Conservation (phyloP, 1,140 invertebrate species). For the Hycleus phaleratus region DNA sequence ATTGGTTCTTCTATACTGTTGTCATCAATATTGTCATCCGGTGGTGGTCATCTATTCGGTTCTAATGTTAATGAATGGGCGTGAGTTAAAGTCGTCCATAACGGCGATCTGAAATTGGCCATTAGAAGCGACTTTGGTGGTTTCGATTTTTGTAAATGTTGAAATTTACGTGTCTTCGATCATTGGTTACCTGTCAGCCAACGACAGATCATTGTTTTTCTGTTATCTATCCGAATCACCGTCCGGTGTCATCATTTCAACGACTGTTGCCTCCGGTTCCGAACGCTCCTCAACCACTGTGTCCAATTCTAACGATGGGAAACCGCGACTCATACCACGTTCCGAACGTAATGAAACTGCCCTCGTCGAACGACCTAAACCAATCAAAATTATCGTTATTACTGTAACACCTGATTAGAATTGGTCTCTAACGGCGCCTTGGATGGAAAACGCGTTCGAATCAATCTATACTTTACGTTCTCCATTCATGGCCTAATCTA, state of each 20-base stretch:
- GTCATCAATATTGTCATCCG: not conserved
- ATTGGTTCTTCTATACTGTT: conserved; percentile 24
- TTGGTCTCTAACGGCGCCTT: no score
- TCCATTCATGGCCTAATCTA: no score
- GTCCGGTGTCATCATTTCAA: conserved; percentile 50
- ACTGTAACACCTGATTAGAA: not conserved
- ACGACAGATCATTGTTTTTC: conserved; percentile 22
- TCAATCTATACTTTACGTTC: no score
- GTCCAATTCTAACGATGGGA: conserved; percentile 66
- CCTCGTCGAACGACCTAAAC: conserved; percentile 48
- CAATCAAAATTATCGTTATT: no score
- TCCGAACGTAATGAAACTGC: conserved; percentile 58
- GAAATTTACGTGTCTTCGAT: not conserved
- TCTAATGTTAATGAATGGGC: conserved; percentile 47
- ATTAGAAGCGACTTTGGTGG: no score
- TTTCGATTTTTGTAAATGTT: no score
- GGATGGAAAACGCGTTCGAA: no score
- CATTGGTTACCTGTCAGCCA: conserved; percentile 26
- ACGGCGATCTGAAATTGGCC: conserved; percentile 44
- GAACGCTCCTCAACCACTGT: conserved; percentile 72
- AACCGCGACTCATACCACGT: conserved; percentile 54
- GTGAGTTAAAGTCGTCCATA: conserved; percentile 60
- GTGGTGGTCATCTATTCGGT: conserved; percentile 37
- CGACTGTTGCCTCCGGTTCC: conserved; percentile 46
- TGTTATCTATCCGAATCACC: conserved; percentile 47